These are phyloP conservation scores for Thecophora atra DNA, from an alignment of 2,888 invertebrate genomes.

Conservation along the genomic window DNA sequence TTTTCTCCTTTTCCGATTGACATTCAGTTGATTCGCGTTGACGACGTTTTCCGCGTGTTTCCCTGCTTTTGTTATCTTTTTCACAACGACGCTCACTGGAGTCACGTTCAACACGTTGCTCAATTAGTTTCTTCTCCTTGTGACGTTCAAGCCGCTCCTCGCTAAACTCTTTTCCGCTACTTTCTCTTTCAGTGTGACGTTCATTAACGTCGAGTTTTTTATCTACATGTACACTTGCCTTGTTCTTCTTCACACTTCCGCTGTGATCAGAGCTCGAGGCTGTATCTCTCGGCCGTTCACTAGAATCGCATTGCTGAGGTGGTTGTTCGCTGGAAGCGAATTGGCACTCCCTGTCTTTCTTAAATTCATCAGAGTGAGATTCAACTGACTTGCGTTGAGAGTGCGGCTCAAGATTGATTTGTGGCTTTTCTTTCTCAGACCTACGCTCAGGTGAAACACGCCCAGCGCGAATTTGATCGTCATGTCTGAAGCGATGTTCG, in stretches of 20 bases:
- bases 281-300: no score
- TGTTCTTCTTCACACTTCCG: background rate
- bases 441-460: constrained; percentile 1
- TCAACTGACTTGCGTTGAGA: constrained; percentile 6
- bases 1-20: constrained; percentile 18
- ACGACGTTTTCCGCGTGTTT: constrained; percentile 43
- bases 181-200: constrained; percentile 51
- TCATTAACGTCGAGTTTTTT: no score
- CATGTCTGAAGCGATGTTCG: background rate
- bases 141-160: constrained; percentile 24
- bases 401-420: background rate
- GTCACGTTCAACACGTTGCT: background rate
- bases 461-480: background rate
- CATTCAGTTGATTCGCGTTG: constrained; percentile 24
- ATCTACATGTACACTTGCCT: no score
- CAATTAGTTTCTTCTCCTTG: constrained; percentile 11
- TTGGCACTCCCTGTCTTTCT: background rate
- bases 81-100: background rate
- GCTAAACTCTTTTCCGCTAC: constrained; percentile 55
- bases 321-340: background rate
- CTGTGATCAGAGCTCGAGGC: background rate
- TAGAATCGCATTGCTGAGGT: no score
- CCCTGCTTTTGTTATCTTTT: background rate
- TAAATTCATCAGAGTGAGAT: background rate
- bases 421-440: background rate